These are phyloP conservation scores for Leucoraja ocellata DNA, from an alignment of 2,797 vertebrate species.

Conservation along the genomic window DNA sequence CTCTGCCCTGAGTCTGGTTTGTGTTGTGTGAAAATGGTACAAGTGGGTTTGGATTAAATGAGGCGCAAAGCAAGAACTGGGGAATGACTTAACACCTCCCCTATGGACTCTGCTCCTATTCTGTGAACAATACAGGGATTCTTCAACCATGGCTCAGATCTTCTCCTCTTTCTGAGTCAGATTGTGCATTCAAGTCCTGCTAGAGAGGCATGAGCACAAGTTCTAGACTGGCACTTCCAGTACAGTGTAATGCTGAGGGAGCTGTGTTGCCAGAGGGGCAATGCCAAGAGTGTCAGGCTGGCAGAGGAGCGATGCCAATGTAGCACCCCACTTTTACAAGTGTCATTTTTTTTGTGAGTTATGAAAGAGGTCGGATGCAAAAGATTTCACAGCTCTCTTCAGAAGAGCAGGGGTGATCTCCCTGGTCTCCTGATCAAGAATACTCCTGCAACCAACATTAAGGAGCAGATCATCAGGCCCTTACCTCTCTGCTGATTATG, in stretches of 20 bases:
- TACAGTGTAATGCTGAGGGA: background rate
- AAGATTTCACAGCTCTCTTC: background rate
- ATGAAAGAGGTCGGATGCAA: background rate
- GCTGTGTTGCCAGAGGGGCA: no score
- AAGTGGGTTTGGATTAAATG: background rate
- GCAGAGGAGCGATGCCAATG: no score
- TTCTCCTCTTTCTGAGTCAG: background rate
- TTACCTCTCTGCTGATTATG: background rate
- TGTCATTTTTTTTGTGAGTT: background rate
- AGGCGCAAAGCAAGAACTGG: background rate
- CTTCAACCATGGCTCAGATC: no score
- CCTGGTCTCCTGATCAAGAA: background rate
- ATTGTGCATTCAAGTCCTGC: background rate
- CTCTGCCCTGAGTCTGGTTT: background rate
- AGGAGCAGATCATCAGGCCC: background rate
- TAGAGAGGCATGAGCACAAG: background rate
- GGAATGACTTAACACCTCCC: background rate
- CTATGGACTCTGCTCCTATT: background rate
- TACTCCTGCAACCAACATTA: background rate
- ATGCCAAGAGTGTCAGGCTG: background rate
- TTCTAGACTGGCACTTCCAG: background rate
- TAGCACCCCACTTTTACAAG: background rate
- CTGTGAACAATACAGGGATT: background rate
- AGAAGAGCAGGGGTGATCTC: background rate
- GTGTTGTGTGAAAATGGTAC: constrained; percentile 18